A percentile compares a stretch with the other conserved stretches of the same genome.
These are phyloP conservation scores for Baryphthengus martii DNA, from an alignment of 2,113 vertebrate species.

Conservation along the genomic window DNA sequence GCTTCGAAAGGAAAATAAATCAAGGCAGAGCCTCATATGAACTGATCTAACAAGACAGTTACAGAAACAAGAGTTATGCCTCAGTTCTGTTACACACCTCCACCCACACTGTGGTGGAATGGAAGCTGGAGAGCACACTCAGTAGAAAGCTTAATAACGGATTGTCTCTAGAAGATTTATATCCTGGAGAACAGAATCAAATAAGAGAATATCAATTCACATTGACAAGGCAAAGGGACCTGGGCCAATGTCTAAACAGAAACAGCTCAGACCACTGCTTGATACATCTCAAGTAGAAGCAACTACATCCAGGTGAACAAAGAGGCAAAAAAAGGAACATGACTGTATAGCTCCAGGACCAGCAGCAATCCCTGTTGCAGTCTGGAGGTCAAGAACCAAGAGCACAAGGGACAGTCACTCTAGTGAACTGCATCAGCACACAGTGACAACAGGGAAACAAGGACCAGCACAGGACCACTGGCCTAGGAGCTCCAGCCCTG, in stretches of 20 bases:
- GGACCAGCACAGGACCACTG: not conserved
- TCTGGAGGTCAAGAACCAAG: not conserved
- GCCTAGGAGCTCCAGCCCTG: not conserved
- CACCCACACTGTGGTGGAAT: rapidly evolving
- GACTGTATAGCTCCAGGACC: not conserved
- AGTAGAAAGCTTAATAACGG: not conserved
- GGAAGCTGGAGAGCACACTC: not conserved
- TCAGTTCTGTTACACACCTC: not conserved
- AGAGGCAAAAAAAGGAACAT: not conserved
- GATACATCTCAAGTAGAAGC: not conserved
- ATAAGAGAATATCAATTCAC: not conserved
- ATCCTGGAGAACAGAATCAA: not conserved
- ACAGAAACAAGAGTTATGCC: not conserved
- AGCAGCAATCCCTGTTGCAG: not conserved
- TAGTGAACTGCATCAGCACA: not conserved
- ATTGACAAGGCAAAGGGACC: not conserved
- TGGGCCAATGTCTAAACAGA: rapidly evolving
- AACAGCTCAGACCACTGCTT: not conserved
- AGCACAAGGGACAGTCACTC: not conserved
- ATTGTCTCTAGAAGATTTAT: not conserved
- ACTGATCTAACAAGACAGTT: not conserved
- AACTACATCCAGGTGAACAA: not conserved
- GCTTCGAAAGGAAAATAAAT: not conserved
- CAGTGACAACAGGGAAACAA: not conserved
- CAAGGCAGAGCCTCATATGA: not conserved